Percentiles rank a stretch among this genome's conserved stretches.
phyloP scores from a whole-genome alignment of 2,888 invertebrate genomes.

The Fragum whitleyi region DNA sequence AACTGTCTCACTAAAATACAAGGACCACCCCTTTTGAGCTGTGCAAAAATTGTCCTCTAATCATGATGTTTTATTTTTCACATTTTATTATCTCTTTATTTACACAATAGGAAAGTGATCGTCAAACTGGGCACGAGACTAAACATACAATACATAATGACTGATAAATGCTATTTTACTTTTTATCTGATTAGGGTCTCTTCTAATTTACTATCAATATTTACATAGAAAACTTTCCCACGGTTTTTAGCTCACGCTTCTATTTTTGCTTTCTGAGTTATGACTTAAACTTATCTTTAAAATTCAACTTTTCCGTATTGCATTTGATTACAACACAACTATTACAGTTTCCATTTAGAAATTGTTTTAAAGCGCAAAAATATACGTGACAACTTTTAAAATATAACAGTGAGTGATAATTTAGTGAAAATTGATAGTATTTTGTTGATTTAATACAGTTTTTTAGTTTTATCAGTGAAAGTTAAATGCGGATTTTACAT shows the following conservation, averaged over 20 bases:
- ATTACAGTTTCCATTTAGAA: background rate
- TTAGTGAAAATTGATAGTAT: conserved; percentile 17
- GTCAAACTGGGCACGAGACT: conserved; percentile 16
- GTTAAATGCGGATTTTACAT: conserved; percentile 29
- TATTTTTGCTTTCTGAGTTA: conserved; percentile 68
- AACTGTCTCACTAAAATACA: no score
- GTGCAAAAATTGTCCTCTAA: no score
- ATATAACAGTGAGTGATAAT: background rate
- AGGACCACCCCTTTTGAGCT: no score
- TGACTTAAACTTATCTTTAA: conserved; percentile 61
- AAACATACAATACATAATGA: conserved; percentile 37
- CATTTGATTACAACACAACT: conserved; percentile 32
- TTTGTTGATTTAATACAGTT: conserved; percentile 1
- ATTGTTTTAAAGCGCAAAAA: background rate
- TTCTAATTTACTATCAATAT: conserved; percentile 64
- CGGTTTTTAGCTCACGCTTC: conserved; percentile 55
- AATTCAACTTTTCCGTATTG: conserved; percentile 54
- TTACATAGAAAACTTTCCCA: conserved; percentile 68
- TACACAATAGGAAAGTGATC: background rate
- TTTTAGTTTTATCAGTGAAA: background rate
- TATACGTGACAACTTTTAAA: background rate
- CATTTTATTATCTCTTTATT: background rate
- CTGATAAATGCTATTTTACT: conserved; percentile 56
- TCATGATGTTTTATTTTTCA: no score
- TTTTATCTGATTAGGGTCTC: conserved; percentile 58